phyloP scores from a whole-genome alignment of 2,888 invertebrate genomes.

The Steinernema scapterisci region DNA sequence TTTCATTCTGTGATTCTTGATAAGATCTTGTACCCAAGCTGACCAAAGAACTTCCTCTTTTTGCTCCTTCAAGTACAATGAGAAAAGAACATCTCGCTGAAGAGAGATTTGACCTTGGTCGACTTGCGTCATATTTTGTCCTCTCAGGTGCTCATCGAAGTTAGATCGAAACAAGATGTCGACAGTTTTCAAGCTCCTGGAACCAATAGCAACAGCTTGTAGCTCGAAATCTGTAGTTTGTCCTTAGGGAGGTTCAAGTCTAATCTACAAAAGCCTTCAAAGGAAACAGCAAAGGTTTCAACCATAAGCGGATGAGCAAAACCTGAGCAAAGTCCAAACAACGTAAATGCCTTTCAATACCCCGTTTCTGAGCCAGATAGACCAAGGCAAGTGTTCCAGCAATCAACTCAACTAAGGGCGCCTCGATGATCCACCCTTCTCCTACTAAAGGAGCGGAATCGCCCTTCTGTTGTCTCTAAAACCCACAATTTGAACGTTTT shows the following conservation, averaged over 20 bases:
- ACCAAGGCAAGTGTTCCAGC: conserved; percentile 28
- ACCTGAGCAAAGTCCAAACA: background rate
- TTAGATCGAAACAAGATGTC: no score
- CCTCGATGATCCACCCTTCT: conserved; percentile 34
- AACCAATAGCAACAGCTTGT: no score
- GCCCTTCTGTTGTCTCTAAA: background rate
- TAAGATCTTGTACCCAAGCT: background rate
- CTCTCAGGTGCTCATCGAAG: no score
- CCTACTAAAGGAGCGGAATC: background rate
- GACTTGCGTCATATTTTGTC: background rate
- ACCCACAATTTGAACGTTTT: background rate
- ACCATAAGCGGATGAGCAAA: background rate
- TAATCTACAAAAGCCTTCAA: no score
- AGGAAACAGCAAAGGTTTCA: background rate
- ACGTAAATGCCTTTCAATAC: conserved; percentile 2
- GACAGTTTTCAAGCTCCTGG: no score
- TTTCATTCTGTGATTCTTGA: background rate
- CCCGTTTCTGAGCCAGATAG: background rate
- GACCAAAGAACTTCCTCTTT: background rate
- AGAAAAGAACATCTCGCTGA: background rate
- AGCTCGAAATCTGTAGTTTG: no score
- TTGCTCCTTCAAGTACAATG: background rate
- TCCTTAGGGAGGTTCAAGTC: no score
- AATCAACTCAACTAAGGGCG: conserved; percentile 28
- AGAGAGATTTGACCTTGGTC: background rate